phyloP scores from a whole-genome alignment of 1,140 invertebrate genomes.

The Musca vetustissima region DNA sequence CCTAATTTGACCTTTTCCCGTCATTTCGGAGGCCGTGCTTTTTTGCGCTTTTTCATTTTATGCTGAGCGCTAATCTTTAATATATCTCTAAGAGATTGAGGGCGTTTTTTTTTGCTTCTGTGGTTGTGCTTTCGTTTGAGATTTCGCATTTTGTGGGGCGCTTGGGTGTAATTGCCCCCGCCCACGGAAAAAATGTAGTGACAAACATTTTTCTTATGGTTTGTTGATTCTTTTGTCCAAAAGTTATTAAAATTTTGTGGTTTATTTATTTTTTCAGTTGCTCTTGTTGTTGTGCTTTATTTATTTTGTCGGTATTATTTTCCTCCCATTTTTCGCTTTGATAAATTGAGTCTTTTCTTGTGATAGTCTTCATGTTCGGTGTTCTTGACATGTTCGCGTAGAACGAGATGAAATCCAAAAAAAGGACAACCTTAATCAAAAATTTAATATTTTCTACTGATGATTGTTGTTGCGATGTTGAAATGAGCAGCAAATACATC shows the following conservation, averaged over 20 bases:
- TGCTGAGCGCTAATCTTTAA: constrained; percentile 3
- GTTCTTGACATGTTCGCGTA: constrained; percentile 2
- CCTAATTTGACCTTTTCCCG: constrained; percentile 11
- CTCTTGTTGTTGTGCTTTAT: too few relatives aligned
- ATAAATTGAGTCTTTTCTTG: constrained; percentile 14
- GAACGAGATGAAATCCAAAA: too few relatives aligned
- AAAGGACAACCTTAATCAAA: constrained; percentile 11
- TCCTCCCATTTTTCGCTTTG: background rate
- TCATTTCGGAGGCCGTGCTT: background rate
- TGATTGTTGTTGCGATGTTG: background rate
- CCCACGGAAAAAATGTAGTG: background rate
- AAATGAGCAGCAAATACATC: too few relatives aligned
- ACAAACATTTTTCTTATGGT: constrained; percentile 20
- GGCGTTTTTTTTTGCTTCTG: too few relatives aligned
- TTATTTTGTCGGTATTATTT: background rate
- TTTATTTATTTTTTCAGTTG: background rate
- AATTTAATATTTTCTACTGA: background rate
- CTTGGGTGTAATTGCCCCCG: background rate
- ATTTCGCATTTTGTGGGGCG: background rate
- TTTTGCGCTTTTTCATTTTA: background rate
- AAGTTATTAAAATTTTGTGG: constrained; percentile 18
- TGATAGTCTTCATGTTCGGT: constrained; percentile 2
- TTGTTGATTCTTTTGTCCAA: constrained; percentile 19
- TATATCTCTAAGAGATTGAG: background rate
- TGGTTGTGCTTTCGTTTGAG: background rate